Conservation (phyloP, 2,113 vertebrate genomes). For the Heterochromis multidens region DNA sequence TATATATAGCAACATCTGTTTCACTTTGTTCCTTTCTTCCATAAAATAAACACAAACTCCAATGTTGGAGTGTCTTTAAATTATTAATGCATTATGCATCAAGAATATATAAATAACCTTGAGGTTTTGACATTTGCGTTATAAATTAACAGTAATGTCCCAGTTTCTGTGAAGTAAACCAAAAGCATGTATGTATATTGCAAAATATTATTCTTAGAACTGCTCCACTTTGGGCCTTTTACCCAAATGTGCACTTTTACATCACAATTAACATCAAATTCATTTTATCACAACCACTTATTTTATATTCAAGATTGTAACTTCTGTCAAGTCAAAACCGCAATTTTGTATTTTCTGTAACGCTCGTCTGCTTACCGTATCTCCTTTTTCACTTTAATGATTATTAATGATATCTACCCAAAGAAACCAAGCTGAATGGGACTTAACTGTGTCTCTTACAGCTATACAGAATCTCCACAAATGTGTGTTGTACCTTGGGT, state of each 20-base stretch:
- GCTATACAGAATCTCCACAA: neutral
- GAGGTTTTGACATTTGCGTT: neutral
- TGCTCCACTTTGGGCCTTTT: neutral
- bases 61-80: constrained; percentile 1
- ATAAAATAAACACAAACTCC: neutral
- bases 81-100: neutral
- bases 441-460: neutral
- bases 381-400: neutral
- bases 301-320: neutral
- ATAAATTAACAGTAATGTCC: neutral
- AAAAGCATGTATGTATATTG: neutral
- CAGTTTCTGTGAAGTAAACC: neutral
- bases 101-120: constrained; percentile 15
- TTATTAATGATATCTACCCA: neutral
- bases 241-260: neutral
- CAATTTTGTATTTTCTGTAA: neutral
- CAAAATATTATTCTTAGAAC: neutral
- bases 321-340: neutral
- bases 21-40: neutral
- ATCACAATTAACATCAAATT: neutral
- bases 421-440: neutral
- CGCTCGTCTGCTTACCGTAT: neutral
- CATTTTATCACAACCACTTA: too few relatives aligned
- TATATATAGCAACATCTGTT: neutral
- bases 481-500: constrained; percentile 79